Evolutionary conservation across 2,888 invertebrate species (phyloP), one percentile per base, ranked within the genome.

Genomic region (Clepsis dumicolana): DNA sequence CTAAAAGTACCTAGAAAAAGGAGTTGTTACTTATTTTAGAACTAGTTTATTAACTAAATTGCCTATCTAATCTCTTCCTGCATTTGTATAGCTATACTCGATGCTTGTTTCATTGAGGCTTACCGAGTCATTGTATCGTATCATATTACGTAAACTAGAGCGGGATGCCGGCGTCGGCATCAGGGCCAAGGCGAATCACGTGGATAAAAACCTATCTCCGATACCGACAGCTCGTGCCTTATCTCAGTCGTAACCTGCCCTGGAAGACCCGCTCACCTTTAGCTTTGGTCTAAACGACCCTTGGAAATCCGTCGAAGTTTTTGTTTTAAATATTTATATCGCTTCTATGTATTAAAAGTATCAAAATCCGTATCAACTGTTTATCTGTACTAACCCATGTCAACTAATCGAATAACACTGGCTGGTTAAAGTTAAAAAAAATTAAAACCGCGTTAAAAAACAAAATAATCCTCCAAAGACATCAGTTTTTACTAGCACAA

Each of bases 141-240:
- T 10, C 21, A 48, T 48, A 48, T 21, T 10, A 21, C 21, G 12
- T 48, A 21, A 48, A 48, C 18, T 48, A 48, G 48, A 21, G 18
- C 54, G 44, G 53, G 53, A 16, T 4, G 14, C 44, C 60, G 18
- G 24, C 16, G n/a, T n/a, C n/a, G n/a, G n/a, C n/a, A n/a, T n/a
- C n/a, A 14, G 25, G 54, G 18, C 57, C 50, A 50, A 24, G 35
- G 32, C 14, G 61, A 48, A 62, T 62, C 50, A 24, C 56, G 56
- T 59, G 52, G 72, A 75, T 74, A 83, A 81, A 83, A 85, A 80
- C 79, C 79, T 80, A 86, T 83, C 79, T 81, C 73, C 77, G 78
- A 83, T 83, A 80, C 80, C 76, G 73, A 21, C 66, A 65, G 73
- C 70, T 75, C 89, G 88, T 89, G 89, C 85, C 88, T 87, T 90